phyloP scores from a whole-genome alignment of 1,140 invertebrate species.

The Drosophila kanapiae region DNA sequence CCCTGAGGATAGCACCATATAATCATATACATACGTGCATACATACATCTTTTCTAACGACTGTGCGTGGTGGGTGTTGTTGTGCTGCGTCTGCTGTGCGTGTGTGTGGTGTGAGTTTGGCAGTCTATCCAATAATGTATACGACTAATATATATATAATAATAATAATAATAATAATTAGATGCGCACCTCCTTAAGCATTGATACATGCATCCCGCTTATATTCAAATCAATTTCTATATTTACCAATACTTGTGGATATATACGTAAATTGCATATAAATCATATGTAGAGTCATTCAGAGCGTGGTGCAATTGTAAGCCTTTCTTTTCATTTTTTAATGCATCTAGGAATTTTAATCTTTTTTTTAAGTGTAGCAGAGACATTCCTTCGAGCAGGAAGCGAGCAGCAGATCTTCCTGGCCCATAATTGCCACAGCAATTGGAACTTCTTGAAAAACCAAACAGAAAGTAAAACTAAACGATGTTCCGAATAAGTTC shows the following conservation, averaged over 20 bases:
- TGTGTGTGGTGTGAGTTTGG: constrained; percentile 9
- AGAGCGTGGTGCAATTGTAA: constrained; percentile 16
- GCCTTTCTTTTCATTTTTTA: neutral
- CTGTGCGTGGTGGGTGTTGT: constrained; percentile 16
- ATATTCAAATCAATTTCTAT: constrained; percentile 16
- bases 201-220: constrained; percentile 15
- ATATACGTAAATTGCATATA: constrained; percentile 36
- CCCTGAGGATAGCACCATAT: constrained; percentile 84
- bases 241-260: constrained; percentile 39
- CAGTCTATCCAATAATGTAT: constrained; percentile 21
- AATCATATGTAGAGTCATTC: constrained; percentile 12
- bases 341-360: neutral
- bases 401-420: constrained; percentile 1
- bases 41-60: constrained; percentile 19
- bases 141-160: constrained; percentile 21
- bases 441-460: neutral
- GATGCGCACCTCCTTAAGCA: constrained; percentile 13
- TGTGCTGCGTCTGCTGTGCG: constrained; percentile 2
- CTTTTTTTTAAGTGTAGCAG: neutral
- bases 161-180: constrained; percentile 10
- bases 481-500: neutral
- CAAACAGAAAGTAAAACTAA: neutral
- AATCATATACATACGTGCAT: constrained; percentile 8
- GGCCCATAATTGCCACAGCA: neutral
- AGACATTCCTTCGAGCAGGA: constrained; percentile 6